A percentile compares a stretch with the other conserved stretches of the same genome.
Conservation (phyloP, 1,140 invertebrate genomes). For the Bombyx mandarina region DNA sequence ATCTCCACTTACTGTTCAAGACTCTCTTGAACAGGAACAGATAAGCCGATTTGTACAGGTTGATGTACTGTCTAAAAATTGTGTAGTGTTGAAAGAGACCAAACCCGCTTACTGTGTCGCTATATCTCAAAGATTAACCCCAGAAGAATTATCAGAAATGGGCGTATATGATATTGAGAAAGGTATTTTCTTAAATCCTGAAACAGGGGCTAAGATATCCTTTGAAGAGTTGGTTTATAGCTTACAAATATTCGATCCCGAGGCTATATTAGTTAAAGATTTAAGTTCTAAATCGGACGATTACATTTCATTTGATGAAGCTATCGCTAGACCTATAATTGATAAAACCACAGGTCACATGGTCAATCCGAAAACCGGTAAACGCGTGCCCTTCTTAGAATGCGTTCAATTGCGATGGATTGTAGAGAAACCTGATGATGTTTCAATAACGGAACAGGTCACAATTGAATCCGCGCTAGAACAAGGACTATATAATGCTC, state of each 20-base stretch:
- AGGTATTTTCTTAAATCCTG: slow-evolving; percentile 84
- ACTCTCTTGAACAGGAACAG: slow-evolving; percentile 75
- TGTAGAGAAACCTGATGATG: slow-evolving; percentile 73
- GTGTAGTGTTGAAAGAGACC: slow-evolving; percentile 46
- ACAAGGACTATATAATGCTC: slow-evolving; percentile 75
- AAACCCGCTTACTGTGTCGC: slow-evolving; percentile 52
- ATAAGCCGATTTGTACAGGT: slow-evolving; percentile 78
- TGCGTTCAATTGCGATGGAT: slow-evolving; percentile 83
- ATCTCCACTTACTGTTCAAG: slow-evolving; percentile 74
- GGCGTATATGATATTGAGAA: slow-evolving; percentile 83
- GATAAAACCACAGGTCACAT: slow-evolving; percentile 84
- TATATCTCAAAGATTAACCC: slow-evolving; percentile 73
- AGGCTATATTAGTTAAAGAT: slow-evolving; percentile 85
- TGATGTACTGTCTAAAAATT: slow-evolving; percentile 69
- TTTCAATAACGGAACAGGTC: slow-evolving; percentile 57
- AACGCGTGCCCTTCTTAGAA: slow-evolving; percentile 86
- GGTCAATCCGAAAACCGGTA: slow-evolving; percentile 86
- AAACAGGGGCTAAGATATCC: slow-evolving; percentile 79
- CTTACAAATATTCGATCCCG: slow-evolving; percentile 81
- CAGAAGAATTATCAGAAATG: slow-evolving; percentile 77
- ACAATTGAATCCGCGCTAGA: slow-evolving; percentile 78
- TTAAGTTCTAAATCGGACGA: slow-evolving; percentile 75
- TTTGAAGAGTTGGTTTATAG: slow-evolving; percentile 85
- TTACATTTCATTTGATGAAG: slow-evolving; percentile 81
- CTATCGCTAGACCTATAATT: slow-evolving; percentile 80